These are phyloP conservation scores for Poeciliopsis gracilis DNA, from an alignment of 2,797 vertebrate genomes.

Conservation along the genomic window DNA sequence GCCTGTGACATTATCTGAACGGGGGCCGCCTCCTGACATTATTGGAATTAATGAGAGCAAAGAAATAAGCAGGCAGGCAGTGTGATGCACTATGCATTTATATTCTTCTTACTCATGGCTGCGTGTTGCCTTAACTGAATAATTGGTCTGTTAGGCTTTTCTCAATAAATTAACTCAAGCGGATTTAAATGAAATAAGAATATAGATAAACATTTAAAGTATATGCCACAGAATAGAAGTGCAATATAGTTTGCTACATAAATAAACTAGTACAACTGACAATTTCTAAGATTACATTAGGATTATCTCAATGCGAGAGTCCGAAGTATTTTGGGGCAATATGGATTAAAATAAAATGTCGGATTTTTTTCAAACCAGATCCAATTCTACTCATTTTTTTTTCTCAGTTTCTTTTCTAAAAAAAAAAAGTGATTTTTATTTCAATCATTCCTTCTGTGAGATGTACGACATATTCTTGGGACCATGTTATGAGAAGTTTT, in stretches of 20 bases:
- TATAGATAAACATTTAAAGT: slow-evolving; percentile 20
- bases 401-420: no score
- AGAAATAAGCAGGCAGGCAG: slow-evolving; percentile 51
- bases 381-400: no score
- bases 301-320: slow-evolving; percentile 64
- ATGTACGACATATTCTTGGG: no score
- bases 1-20: slow-evolving; percentile 69
- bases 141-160: slow-evolving; percentile 22
- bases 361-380: no score
- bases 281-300: slow-evolving; percentile 24
- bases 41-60: slow-evolving; percentile 66
- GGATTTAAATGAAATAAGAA: slow-evolving; percentile 39
- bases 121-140: slow-evolving; percentile 17
- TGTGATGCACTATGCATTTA: slow-evolving; percentile 30
- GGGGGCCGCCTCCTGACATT: slow-evolving; percentile 60
- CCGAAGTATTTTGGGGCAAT: slow-evolving; percentile 41
- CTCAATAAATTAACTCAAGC: slow-evolving; percentile 21
- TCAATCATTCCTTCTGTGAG: no score
- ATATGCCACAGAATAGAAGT: slow-evolving; percentile 25
- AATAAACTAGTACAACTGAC: slow-evolving; percentile 42
- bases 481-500: no score
- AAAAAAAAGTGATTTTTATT: no score
- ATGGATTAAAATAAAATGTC: no score
- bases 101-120: slow-evolving; percentile 45
- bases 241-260: slow-evolving; percentile 8